Evolutionary conservation across 2,888 invertebrate genomes (phyloP).

Genomic region (Perizoma affinitatum): DNA sequence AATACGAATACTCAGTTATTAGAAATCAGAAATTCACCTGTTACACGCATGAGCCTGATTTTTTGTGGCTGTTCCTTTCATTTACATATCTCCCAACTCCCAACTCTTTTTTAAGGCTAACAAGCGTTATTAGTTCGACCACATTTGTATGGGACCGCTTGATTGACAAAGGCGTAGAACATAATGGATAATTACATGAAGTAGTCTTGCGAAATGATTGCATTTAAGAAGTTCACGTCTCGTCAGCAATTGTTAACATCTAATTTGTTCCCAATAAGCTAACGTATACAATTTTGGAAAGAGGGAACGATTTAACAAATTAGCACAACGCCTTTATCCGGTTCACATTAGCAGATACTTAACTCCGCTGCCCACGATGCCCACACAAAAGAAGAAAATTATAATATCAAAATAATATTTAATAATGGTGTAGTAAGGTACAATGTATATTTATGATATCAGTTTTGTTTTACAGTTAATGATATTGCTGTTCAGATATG

Average conservation of each 20-base stretch:
- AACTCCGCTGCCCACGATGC: slow-evolving; percentile 3
- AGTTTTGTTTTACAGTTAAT: no score
- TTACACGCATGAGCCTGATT: slow-evolving; percentile 66
- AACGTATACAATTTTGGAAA: slow-evolving; percentile 49
- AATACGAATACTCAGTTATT: slow-evolving; percentile 63
- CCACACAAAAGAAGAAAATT: slow-evolving; percentile 33
- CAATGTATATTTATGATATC: no score
- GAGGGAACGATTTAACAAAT: slow-evolving; percentile 51
- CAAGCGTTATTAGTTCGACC: slow-evolving; percentile 79
- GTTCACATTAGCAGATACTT: slow-evolving; percentile 27
- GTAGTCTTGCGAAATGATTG: slow-evolving; percentile 49
- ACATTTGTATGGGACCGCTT: slow-evolving; percentile 70
- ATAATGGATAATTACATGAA: slow-evolving; percentile 64
- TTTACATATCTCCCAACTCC: slow-evolving; percentile 78
- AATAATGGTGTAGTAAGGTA: no score
- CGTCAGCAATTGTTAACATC: slow-evolving; percentile 66
- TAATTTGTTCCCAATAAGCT: slow-evolving; percentile 59
- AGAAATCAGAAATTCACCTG: slow-evolving; percentile 78
- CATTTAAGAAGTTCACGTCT: slow-evolving; percentile 63
- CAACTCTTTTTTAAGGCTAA: slow-evolving; percentile 64
- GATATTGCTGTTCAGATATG: no score
- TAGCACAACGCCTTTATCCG: slow-evolving; percentile 39
- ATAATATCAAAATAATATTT: slow-evolving; percentile 27
- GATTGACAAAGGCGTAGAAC: slow-evolving; percentile 71
- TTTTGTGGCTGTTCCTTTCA: slow-evolving; percentile 73